Base-by-base conservation (phyloP, 2,113 vertebrate genomes). In the Oryctolagus cuniculus region DNA sequence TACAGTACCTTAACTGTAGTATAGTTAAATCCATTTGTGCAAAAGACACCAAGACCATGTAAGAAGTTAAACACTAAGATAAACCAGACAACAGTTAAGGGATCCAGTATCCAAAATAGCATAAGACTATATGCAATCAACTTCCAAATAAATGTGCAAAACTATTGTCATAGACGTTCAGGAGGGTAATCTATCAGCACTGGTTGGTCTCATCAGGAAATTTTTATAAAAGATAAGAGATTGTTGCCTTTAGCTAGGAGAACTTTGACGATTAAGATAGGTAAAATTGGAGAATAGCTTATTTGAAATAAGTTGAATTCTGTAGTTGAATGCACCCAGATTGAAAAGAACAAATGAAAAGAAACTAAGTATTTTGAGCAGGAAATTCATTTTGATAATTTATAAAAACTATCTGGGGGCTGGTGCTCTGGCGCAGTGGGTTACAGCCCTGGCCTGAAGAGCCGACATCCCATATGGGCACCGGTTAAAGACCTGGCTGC, bases 91-190 rank as follows among this genome's bases (percentile, higher is more conserved):
- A 29, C 3, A 27, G 10, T 31, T 67, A 94, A 80, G 81, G 24
- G 66, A 24, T n/a, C 25, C 67, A 93, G 8, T 19, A 58, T 10
- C 74, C 64, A 29, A 90, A 83, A 72, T 75, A 16, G 63, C 38
- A 64, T 49, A 83, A 73, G 27, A 74, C 5, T 75, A 6, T 8
- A 1, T 34, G 53, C 51, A 88, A 82, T 91, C 5, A 80, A 21
- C 86, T 94, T 96, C 77, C 63, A 91, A 73, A 12, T 53, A 77
- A 84, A 84, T 87, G 27, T 80, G 36, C 21, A 78, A 78, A 86
- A 67, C 44, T 75, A 73, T 72, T 89, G 10, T 70, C 51, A 80
- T 72, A 10, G 16, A 80, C 66, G 3, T 73, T 83, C 27, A 77
- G 19, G 53, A 88, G 22, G 31, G 27, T 80, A 55, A 21, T 69